These are phyloP conservation scores for Serinus canaria DNA, from an alignment of 2,113 vertebrate genomes.

Conservation along the genomic window DNA sequence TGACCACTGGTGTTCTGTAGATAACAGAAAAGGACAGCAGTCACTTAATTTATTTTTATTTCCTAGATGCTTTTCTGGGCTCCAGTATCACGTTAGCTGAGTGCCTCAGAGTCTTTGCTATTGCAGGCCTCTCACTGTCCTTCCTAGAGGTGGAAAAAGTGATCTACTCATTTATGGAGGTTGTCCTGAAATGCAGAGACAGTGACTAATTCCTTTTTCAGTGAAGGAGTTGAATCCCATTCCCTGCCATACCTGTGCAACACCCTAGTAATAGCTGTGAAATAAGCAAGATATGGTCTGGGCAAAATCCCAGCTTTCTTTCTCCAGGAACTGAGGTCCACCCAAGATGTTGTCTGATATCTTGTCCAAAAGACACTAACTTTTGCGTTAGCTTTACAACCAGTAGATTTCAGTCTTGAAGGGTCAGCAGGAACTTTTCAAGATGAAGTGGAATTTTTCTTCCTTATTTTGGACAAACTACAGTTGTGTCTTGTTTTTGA, in stretches of 20 bases:
- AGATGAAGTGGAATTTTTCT: not conserved
- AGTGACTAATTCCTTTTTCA: not conserved
- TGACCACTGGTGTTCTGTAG: not conserved
- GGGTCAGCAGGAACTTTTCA: not conserved
- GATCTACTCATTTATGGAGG: not conserved
- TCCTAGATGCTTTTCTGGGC: not conserved
- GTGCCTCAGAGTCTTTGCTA: not conserved
- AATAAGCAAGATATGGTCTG: not conserved
- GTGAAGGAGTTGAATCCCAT: fast-evolving
- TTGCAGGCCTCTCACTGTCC: not conserved
- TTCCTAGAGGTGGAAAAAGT: not conserved
- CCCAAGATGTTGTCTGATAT: not conserved
- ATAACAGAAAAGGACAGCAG: not conserved
- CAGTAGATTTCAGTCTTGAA: not conserved
- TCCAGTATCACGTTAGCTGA: not conserved
- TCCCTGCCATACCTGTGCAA: not conserved
- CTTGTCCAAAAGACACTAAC: not conserved
- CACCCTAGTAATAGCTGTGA: not conserved
- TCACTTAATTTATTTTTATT: not conserved
- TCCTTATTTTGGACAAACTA: not conserved
- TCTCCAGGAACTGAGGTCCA: not conserved
- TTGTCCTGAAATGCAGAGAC: not conserved
- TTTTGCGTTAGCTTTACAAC: not conserved
- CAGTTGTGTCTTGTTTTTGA: not conserved
- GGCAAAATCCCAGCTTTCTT: not conserved